Conservation (phyloP, 2,113 vertebrate genomes). For the Delphinapterus leucas region DNA sequence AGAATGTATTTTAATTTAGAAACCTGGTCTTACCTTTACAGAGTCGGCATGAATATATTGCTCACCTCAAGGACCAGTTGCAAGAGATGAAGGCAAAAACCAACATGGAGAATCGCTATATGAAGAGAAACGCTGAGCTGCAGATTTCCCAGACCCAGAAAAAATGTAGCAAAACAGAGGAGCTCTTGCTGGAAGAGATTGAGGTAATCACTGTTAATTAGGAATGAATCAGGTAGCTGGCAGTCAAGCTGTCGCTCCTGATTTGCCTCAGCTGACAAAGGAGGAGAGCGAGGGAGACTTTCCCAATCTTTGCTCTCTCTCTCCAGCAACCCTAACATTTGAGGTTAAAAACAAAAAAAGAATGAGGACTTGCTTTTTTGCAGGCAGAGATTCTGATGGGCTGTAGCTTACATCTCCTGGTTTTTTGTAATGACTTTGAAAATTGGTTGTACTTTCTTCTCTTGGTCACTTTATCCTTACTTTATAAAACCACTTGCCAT, state of each 20-base stretch:
- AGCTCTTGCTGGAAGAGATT: constrained; percentile 78
- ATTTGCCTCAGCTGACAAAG: background rate
- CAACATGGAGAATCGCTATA: constrained; percentile 80
- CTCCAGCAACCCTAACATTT: no score
- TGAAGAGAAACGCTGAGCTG: constrained; percentile 82
- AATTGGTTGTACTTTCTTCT: background rate
- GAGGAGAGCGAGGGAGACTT: background rate
- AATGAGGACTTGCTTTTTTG: background rate
- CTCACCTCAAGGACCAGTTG: constrained; percentile 83
- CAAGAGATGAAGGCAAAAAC: constrained; percentile 83
- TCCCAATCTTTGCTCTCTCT: background rate
- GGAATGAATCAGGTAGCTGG: background rate
- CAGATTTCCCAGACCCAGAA: constrained; percentile 84
- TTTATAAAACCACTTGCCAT: background rate
- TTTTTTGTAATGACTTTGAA: background rate
- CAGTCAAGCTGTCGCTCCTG: background rate
- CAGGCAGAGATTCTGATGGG: background rate
- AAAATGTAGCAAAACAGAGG: constrained; percentile 80
- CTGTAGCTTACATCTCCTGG: background rate
- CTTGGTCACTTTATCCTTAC: background rate
- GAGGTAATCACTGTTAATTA: constrained; percentile 70
- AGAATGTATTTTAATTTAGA: background rate
- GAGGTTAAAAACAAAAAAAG: background rate
- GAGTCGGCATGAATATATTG: constrained; percentile 80
- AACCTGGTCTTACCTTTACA: constrained; percentile 57